Conservation (phyloP, 2,113 vertebrate genomes). For the Pollachius pollachius region DNA sequence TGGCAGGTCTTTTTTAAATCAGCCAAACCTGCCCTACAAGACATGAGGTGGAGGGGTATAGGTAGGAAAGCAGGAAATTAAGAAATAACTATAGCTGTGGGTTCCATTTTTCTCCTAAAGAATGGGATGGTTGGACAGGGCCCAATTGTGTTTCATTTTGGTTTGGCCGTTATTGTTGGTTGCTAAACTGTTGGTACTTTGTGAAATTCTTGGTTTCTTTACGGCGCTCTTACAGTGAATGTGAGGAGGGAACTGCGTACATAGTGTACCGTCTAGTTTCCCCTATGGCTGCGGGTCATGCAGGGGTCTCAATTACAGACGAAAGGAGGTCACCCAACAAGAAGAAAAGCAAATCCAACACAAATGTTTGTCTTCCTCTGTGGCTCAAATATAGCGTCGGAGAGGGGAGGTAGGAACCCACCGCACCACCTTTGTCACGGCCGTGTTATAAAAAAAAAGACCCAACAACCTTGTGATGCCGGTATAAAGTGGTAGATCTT, state of each 20-base stretch:
- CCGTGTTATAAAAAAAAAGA: too few species aligned
- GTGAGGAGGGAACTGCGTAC: conserved; percentile 31
- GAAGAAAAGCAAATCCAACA: conserved; percentile 45
- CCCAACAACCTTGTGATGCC: too few species aligned
- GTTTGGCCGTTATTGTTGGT: too few species aligned
- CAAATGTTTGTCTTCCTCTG: conserved; percentile 51
- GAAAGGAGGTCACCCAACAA: conserved; percentile 64
- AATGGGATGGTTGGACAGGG: conserved; percentile 3
- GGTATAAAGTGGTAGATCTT: too few species aligned
- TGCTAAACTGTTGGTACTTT: too few species aligned
- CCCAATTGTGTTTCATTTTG: too few species aligned
- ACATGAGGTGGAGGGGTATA: conserved; percentile 10
- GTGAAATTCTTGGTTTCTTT: too few species aligned
- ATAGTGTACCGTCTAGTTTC: conserved; percentile 46
- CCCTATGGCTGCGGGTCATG: conserved; percentile 59
- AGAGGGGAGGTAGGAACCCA: neutral
- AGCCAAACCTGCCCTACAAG: conserved; percentile 9
- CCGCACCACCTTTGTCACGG: neutral
- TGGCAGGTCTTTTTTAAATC: conserved; percentile 9
- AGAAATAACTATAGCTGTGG: conserved; percentile 14
- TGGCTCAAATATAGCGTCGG: conserved; percentile 8
- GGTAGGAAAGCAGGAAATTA: too few species aligned
- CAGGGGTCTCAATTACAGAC: conserved; percentile 62
- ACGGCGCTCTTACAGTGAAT: neutral
- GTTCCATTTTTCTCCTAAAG: conserved; percentile 2